Evolutionary conservation across 2,797 vertebrate species (phyloP), one percentile per base, ranked within the genome.

Genomic region (Knipowitschia caucasica): DNA sequence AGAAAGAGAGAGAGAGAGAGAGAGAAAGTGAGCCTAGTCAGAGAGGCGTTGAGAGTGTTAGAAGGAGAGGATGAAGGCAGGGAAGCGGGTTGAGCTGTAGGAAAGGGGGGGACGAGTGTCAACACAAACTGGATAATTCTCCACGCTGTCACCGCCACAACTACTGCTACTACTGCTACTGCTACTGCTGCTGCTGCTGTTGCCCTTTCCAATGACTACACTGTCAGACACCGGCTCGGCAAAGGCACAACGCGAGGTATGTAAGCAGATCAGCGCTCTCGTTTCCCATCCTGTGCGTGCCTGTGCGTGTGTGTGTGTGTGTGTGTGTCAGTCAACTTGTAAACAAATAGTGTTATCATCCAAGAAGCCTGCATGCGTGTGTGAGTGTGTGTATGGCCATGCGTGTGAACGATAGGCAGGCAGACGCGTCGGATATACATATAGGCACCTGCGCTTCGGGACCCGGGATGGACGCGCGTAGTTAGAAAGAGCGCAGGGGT

Each of bases 81-180:
- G 63, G 76, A 83, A 77, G 71, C 81, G 75, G 73, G 75, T 77
- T 79, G 76, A 86, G 77, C 82, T 50, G 70, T 75, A 80, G n/a
- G n/a, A n/a, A n/a, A n/a, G n/a, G n/a, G n/a, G 75, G 77, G 79
- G 76, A 80, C 79, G 73, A 84, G 82, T 78, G 88, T 43, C 21
- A 43, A n/a, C 80, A 78, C 85, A 50, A 83, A 84, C 84, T 91
- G 88, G 89, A 91, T 91, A 84, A 88, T 84, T 74, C 72, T 73
- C 70, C 73, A 63, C 78, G 85, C 79, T 46, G 44, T 18, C 25
- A 21, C 18, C 36, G 12, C 35, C 15, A 18, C 34, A 6, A 14
- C 33, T 14, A 11, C 71, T 64, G 3, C 35, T 9, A 18, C n/a
- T 9, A 3, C 15, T 8, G 4, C 15, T 7, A 4, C 35, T 38